phyloP scores from a whole-genome alignment of 2,888 invertebrate species.

The Xestia ashworthii region DNA sequence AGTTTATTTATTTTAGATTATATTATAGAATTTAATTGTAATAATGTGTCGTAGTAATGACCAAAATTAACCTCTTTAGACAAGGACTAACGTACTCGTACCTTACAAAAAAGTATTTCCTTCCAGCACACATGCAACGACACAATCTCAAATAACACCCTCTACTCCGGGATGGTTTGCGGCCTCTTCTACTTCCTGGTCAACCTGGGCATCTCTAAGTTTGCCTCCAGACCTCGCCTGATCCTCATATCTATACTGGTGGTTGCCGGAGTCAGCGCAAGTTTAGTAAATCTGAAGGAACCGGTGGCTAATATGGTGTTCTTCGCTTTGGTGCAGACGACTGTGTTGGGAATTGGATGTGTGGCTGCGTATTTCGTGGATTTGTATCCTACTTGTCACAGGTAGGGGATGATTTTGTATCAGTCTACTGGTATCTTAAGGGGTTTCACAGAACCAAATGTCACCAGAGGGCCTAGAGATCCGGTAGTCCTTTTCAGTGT shows the following conservation, averaged over 20 bases:
- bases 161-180: constrained; percentile 91
- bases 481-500: neutral
- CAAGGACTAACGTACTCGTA: neutral
- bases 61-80: neutral
- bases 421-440: neutral
- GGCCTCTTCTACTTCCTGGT: constrained; percentile 90
- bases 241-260: constrained; percentile 82
- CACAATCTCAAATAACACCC: constrained; percentile 88
- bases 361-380: constrained; percentile 78
- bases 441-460: neutral
- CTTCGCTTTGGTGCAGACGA: constrained; percentile 75
- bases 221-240: constrained; percentile 87
- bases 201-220: constrained; percentile 84
- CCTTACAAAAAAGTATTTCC: neutral
- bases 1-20: neutral
- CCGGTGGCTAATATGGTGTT: constrained; percentile 75
- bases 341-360: constrained; percentile 73
- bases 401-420: constrained; percentile 66
- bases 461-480: neutral
- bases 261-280: constrained; percentile 87
- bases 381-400: constrained; percentile 78
- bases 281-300: constrained; percentile 85
- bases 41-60: neutral
- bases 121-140: constrained; percentile 74
- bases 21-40: neutral